These are phyloP conservation scores for Phrixothrix hirtus DNA, from an alignment of 2,888 invertebrate genomes.

Conservation along the genomic window DNA sequence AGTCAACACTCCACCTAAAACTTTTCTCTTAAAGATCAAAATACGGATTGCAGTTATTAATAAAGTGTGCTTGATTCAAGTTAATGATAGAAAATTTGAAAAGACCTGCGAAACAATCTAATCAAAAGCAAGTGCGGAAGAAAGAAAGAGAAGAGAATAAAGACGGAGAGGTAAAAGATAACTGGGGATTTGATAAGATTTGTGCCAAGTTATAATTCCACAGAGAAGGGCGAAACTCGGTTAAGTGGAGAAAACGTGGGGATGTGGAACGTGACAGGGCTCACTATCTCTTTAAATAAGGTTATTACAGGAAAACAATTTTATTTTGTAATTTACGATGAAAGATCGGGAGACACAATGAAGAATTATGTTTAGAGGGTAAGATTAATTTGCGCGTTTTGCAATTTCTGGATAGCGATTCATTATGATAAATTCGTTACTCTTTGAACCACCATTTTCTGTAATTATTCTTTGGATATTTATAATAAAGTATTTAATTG, in stretches of 20 bases:
- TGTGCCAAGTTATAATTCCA: constrained; percentile 46
- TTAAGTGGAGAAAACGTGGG: constrained; percentile 40
- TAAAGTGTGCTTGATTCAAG: constrained; percentile 10
- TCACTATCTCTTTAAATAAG: constrained; percentile 48
- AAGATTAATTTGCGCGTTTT: constrained; percentile 10
- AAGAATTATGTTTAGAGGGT: constrained; percentile 20
- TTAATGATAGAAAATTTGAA: constrained; percentile 11
- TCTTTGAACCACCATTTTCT: too few species aligned
- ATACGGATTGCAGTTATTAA: constrained; percentile 8
- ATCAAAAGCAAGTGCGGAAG: background rate
- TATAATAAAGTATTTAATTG: too few species aligned
- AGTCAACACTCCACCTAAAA: background rate
- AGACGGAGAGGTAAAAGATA: constrained; percentile 37
- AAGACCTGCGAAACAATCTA: constrained; percentile 3
- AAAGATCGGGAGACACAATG: constrained; percentile 29
- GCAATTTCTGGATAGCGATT: too few species aligned
- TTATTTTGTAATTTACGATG: constrained; percentile 41
- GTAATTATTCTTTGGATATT: too few species aligned
- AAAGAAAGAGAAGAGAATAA: constrained; percentile 27
- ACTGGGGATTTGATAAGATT: constrained; percentile 45
- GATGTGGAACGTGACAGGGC: constrained; percentile 46
- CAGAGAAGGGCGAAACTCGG: constrained; percentile 40
- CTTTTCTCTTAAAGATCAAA: constrained; percentile 2
- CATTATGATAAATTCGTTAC: too few species aligned
- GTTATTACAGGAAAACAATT: constrained; percentile 51